phyloP scores from a whole-genome alignment of 1,140 invertebrate species.

The Leptonema lineaticorne region DNA sequence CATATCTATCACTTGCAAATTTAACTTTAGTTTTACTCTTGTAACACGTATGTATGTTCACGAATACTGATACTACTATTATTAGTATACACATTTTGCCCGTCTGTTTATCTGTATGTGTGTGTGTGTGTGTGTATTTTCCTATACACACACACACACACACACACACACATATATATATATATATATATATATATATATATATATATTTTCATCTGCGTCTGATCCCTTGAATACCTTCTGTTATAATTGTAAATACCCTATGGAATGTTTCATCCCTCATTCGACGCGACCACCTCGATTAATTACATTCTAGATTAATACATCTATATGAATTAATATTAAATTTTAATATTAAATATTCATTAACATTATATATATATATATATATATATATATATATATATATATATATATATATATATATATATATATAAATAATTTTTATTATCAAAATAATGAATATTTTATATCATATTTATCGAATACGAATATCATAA shows the following conservation, averaged over 20 bases:
- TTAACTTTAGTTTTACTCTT: constrained; percentile 54
- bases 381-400: too few species aligned
- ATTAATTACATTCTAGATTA: too few species aligned
- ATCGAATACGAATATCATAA: too few species aligned
- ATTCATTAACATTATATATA: too few species aligned
- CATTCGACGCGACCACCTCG: background rate
- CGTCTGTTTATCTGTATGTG: background rate
- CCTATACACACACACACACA: too few species aligned
- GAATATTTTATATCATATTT: too few species aligned
- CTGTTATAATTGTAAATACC: background rate
- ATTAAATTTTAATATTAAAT: too few species aligned
- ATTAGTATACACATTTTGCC: background rate
- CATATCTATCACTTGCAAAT: constrained; percentile 59
- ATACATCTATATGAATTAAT: too few species aligned
- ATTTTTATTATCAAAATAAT: too few species aligned
- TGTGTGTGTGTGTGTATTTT: background rate
- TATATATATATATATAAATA: too few species aligned
- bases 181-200: background rate
- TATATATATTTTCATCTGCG: background rate
- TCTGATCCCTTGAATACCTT: background rate
- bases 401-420: too few species aligned
- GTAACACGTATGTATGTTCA: constrained; percentile 26
- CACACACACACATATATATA: background rate
- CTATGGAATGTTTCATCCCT: background rate
- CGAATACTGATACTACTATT: too few species aligned